Evolutionary conservation across 2,888 invertebrate genomes (phyloP), one percentile per base, ranked within the genome.

Genomic region (Clepsis dumicolana): DNA sequence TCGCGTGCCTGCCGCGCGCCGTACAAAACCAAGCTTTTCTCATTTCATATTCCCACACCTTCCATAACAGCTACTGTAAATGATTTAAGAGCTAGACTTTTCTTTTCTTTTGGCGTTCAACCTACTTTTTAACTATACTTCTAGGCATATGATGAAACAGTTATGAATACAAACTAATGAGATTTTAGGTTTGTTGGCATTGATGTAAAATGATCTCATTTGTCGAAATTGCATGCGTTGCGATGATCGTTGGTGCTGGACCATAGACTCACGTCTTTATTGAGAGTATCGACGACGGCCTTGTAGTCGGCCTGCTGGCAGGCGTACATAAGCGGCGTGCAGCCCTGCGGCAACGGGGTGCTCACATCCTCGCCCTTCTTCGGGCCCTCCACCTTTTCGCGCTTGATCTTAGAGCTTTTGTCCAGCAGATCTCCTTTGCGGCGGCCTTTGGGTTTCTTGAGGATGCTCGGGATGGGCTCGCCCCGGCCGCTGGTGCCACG

Each of bases 301-400:
- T 95, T 95, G 86, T 97, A 96, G 91, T 97, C 96, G 62, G 96
- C 97, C 86, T 97, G 98, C 90, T 98, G 98, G 85, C 98, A 98
- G 80, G 98, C 97, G 93, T 97, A 97, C 98, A 98, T 98, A 83
- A 98, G 95, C 78, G 96, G 95, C 74, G 97, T 97, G 88, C 97
- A 97, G 80, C 97, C 97, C 81, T 94, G 94, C 75, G 93, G 93
- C 77, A 95, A 87, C 77, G 91, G 87, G 66, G 87, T 81, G 80
- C 79, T 87, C 80, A 85, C 91, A 87, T 89, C 89, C 71, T 83
- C 84, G 57, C 77, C 77, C 75, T 85, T 89, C 75, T 85, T 89
- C 16, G 85, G 75, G 60, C 83, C 83, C 75, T 86, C 89, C 80
- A 84, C 86, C 81, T 88, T 91, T 80, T 93, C 93, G 12, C 88